These are phyloP conservation scores for Drosophila sordidapex DNA, from an alignment of 2,888 invertebrate species.

Conservation along the genomic window DNA sequence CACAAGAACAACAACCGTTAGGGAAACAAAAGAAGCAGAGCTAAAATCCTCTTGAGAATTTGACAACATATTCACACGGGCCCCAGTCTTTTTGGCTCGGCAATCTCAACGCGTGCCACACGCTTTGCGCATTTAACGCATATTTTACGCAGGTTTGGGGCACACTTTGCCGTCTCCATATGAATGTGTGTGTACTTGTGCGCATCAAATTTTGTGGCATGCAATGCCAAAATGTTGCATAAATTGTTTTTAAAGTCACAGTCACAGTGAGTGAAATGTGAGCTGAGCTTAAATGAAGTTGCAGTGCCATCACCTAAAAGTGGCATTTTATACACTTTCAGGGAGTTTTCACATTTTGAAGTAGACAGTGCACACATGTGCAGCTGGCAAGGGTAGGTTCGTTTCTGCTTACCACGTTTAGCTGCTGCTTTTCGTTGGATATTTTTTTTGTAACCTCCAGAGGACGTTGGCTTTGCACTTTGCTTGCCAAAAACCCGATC, in stretches of 20 bases:
- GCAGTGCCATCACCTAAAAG: conserved; percentile 13
- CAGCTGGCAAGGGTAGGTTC: not conserved
- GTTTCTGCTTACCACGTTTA: not conserved
- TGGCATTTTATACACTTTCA: conserved; percentile 2
- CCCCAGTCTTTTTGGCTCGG: conserved; percentile 22
- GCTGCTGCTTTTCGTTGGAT: not conserved
- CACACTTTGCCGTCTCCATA: conserved; percentile 9
- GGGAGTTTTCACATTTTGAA: not conserved
- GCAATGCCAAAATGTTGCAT: conserved; percentile 61
- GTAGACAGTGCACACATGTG: not conserved
- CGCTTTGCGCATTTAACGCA: conserved; percentile 80
- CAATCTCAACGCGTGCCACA: conserved; percentile 78
- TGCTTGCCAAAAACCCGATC: conserved; percentile 25
- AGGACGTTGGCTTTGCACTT: conserved; percentile 44
- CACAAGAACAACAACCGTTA: conserved; percentile 23
- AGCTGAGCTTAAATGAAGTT: conserved; percentile 46
- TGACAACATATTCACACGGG: conserved; percentile 78
- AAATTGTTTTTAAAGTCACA: conserved; percentile 72
- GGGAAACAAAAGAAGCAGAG: conserved; percentile 44
- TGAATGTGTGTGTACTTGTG: not conserved
- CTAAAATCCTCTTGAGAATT: conserved; percentile 75
- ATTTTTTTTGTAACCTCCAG: conserved; percentile 18
- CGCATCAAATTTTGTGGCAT: conserved; percentile 32
- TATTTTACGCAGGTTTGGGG: conserved; percentile 61
- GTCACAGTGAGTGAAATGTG: conserved; percentile 66